These are phyloP conservation scores for Platysteira castanea DNA, from an alignment of 2,113 vertebrate species.

Conservation along the genomic window DNA sequence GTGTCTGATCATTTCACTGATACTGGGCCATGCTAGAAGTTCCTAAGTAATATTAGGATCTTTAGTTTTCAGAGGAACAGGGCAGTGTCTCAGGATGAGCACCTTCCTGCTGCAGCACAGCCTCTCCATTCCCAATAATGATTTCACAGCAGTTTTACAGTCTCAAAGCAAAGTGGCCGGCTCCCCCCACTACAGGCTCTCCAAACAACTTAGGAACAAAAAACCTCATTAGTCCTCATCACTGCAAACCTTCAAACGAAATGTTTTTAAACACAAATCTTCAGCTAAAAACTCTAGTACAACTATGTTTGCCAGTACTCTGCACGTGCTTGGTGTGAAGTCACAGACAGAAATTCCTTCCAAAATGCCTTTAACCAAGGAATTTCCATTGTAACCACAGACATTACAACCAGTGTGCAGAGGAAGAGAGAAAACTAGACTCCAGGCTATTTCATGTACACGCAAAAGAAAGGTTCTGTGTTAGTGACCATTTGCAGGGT, in stretches of 20 bases:
- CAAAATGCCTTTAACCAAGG: neutral
- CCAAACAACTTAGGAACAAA: neutral
- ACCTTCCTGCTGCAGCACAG: neutral
- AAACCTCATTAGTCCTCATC: rapidly evolving
- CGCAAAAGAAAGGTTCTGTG: rapidly evolving
- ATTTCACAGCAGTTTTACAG: neutral
- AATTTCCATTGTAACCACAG: neutral
- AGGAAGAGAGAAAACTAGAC: neutral
- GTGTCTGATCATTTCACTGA: neutral
- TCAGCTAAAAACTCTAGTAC: neutral
- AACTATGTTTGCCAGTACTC: neutral
- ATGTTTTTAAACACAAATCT: neutral
- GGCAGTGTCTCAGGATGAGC: neutral
- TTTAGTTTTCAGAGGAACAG: neutral
- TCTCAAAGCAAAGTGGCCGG: neutral
- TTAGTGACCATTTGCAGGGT: neutral
- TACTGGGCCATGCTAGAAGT: rapidly evolving
- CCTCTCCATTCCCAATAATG: neutral
- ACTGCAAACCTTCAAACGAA: neutral
- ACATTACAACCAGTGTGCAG: neutral
- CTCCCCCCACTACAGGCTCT: neutral
- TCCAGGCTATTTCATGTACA: neutral
- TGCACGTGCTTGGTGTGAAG: neutral
- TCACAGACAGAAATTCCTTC: neutral
- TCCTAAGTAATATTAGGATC: neutral